Percentiles rank a stretch among this genome's conserved stretches.
Evolutionary conservation across 2,113 vertebrate genomes (phyloP).

Genomic region (Aleadryas rufinucha): DNA sequence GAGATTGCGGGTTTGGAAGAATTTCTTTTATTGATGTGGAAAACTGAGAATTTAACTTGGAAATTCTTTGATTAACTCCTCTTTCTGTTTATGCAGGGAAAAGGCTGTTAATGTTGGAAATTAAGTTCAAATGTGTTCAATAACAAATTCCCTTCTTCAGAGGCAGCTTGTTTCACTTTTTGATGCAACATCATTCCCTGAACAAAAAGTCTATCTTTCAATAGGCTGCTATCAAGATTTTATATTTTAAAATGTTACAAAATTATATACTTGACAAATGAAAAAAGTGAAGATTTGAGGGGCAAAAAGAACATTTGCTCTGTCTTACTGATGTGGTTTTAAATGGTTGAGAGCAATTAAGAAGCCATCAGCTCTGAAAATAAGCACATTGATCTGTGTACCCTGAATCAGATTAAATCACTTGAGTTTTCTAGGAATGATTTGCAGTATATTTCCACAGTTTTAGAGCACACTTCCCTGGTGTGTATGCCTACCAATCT

Average conservation of each 20-base stretch:
- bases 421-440: neutral
- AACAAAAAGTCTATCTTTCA: neutral
- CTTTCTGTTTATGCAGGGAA: slow-evolving; percentile 8
- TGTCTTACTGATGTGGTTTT: neutral
- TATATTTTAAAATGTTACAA: neutral
- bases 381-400: neutral
- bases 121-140: neutral
- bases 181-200: neutral
- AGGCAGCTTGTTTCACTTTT: neutral
- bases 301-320: neutral
- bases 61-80: neutral
- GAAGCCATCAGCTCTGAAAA: neutral
- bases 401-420: neutral
- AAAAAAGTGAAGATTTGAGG: neutral
- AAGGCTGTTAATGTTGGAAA: slow-evolving; percentile 24
- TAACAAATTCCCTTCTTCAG: neutral
- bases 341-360: neutral
- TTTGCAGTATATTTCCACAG: neutral
- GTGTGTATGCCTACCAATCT: neutral
- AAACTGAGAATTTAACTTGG: slow-evolving; percentile 33
- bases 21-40: slow-evolving; percentile 13
- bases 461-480: neutral
- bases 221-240: neutral
- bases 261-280: neutral
- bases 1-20: slow-evolving; percentile 3